Evolutionary conservation across 1,140 invertebrate genomes (phyloP).

Genomic region (Zaprionus nigranus): DNA sequence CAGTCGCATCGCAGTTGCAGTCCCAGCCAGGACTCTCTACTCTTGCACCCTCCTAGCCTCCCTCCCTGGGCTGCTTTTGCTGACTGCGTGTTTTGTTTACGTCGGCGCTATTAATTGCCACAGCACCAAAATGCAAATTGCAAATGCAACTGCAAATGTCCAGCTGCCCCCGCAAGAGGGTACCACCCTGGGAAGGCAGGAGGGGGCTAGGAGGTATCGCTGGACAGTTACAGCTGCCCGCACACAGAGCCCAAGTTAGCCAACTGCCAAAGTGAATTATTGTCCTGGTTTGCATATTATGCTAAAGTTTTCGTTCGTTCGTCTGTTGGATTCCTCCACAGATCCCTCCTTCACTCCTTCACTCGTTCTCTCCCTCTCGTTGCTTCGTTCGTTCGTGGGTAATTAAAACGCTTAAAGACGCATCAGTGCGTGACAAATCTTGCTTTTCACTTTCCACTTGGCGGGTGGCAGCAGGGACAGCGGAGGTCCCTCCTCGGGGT

Average conservation of each 20-base stretch:
- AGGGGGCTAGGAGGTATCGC: background rate
- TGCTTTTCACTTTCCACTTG: constrained; percentile 79
- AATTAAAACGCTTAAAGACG: constrained; percentile 83
- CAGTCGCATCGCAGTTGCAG: background rate
- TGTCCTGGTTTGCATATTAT: constrained; percentile 81
- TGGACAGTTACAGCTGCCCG: constrained; percentile 2
- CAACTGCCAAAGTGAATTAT: constrained; percentile 79
- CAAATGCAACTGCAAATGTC: constrained; percentile 76
- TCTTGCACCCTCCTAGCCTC: constrained; percentile 5
- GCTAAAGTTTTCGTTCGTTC: constrained; percentile 61
- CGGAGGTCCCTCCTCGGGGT: too few relatives aligned
- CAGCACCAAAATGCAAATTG: constrained; percentile 78
- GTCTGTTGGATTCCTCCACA: constrained; percentile 27
- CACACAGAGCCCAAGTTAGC: constrained; percentile 52
- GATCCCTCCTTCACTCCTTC: constrained; percentile 18
- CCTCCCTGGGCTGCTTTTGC: constrained; percentile 3
- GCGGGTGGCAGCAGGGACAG: background rate
- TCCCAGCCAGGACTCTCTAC: background rate
- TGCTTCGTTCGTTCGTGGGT: constrained; percentile 58
- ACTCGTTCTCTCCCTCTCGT: background rate
- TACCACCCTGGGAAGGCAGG: background rate
- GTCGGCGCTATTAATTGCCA: constrained; percentile 80
- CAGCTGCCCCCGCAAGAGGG: constrained; percentile 9
- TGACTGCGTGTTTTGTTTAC: constrained; percentile 72
- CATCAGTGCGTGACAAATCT: constrained; percentile 84